Evolutionary conservation across 92 coral and sea anemone species (phyloP), one percentile per base, ranked within the genome.

Genomic region (Paragorgia papillata): DNA sequence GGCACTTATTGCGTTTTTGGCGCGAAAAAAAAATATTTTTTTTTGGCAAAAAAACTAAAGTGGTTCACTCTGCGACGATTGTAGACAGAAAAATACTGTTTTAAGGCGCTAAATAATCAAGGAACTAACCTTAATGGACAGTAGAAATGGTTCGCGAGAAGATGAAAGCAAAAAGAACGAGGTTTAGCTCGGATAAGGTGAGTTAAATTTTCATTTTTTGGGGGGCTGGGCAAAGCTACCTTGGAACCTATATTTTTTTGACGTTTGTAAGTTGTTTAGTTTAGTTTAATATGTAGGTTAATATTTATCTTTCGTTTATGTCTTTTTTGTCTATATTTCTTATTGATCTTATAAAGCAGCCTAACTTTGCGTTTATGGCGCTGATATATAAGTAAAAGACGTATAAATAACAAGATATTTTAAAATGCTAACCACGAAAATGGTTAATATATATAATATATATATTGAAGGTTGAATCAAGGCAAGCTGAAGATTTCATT

Each of bases 61-160:
- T 12, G 43, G 43, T 46, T 46, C 12, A n/a, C n/a, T 2, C 14
- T 46, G 6, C 15, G 53, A 46, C 7, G n/a, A 46, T 46, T 46
- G n/a, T 46, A 7, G 53, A 46, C 43, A 15, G n/a, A 46, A 46
- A 46, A 68, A 21, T 0, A 19, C 64, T 2, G 19, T 58, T 3
- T 44, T 25, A 49, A 2, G n/a, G 41, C 7, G 5, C 1, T 7
- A 18, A 39, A 21, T 26, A 0, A 66, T 21, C 39, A 31, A 22
- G 20, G 21, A 40, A 9, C 34, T 46, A n/a, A 48, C 39, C 30
- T 68, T 54, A 68, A 68, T 68, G 59, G 41, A 44, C 13, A 18
- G 9, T 46, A 43, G 24, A 68, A 68, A 68, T 68, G 75, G 75
- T 68, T 27, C 75, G 75, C n/a, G 59, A 68, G 59, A 48, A 48